Evolutionary conservation across 2,888 invertebrate genomes (phyloP).

Genomic region (Microplitis deprimator): DNA sequence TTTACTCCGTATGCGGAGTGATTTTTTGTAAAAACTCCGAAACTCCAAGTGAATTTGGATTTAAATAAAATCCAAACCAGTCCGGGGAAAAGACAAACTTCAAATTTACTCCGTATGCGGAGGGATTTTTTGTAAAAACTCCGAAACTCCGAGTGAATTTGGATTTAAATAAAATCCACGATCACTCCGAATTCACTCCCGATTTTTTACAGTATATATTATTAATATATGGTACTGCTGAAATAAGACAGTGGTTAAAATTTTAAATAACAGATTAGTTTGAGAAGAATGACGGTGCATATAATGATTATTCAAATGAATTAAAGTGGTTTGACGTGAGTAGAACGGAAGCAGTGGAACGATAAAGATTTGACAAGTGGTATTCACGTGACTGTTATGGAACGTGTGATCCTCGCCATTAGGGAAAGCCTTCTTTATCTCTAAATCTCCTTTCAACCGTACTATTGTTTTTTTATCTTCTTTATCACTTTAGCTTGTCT

Average conservation of each 20-base stretch:
- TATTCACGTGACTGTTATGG: conserved; percentile 56
- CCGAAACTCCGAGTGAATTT: neutral
- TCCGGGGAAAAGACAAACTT: neutral
- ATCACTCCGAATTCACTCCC: no score
- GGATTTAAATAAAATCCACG: no score
- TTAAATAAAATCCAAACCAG: no score
- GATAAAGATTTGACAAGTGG: conserved; percentile 36
- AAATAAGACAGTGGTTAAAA: neutral
- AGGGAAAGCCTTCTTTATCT: conserved; percentile 59
- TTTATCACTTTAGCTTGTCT: conserved; percentile 2
- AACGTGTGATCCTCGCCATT: conserved; percentile 68
- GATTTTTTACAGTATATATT: no score
- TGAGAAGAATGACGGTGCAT: conserved; percentile 66
- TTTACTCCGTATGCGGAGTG: no score
- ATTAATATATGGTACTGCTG: no score
- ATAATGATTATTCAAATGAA: conserved; percentile 71
- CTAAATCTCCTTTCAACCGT: conserved; percentile 43
- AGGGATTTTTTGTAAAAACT: no score
- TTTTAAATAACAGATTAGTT: conserved; percentile 64
- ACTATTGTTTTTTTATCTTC: conserved; percentile 39
- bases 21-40: no score
- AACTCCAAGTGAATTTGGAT: no score
- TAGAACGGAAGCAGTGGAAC: conserved; percentile 9
- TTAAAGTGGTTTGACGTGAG: conserved; percentile 52
- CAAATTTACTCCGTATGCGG: no score